These are phyloP conservation scores for Pantherophis guttatus DNA, from an alignment of 2,113 vertebrate genomes.

Conservation along the genomic window DNA sequence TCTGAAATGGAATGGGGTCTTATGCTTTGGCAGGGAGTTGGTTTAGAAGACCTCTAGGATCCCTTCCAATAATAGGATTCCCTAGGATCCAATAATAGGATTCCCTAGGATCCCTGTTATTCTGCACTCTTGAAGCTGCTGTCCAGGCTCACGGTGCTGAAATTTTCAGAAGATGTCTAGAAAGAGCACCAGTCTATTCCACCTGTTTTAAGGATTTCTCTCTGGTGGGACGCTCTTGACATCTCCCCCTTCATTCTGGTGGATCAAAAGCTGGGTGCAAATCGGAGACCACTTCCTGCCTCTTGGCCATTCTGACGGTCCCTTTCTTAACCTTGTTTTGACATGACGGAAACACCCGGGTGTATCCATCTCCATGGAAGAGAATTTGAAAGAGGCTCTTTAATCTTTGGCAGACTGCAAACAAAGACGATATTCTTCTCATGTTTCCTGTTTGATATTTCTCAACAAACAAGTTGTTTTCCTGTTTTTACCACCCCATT, in stretches of 20 bases:
- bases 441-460: constrained; percentile 36
- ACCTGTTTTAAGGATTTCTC: not conserved
- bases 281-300: constrained; percentile 39
- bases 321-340: constrained; percentile 61
- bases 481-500: not conserved
- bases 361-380: constrained; percentile 31
- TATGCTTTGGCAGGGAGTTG: too few species aligned
- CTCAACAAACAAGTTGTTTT: not conserved
- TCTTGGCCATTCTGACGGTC: constrained; percentile 49
- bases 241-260: not conserved
- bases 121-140: not conserved
- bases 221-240: not conserved
- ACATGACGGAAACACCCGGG: constrained; percentile 58
- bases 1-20: not conserved
- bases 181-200: not conserved
- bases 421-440: not conserved
- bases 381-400: constrained; percentile 36
- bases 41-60: too few species aligned
- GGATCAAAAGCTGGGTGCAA: not conserved
- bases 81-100: too few species aligned
- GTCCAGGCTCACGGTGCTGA: not conserved
- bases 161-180: not conserved
- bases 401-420: constrained; percentile 31
- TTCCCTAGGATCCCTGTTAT: not conserved
- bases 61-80: too few species aligned